Evolutionary conservation across 2,888 invertebrate species (phyloP), one percentile per base, ranked within the genome.

Genomic region (Lasius fuliginosus): DNA sequence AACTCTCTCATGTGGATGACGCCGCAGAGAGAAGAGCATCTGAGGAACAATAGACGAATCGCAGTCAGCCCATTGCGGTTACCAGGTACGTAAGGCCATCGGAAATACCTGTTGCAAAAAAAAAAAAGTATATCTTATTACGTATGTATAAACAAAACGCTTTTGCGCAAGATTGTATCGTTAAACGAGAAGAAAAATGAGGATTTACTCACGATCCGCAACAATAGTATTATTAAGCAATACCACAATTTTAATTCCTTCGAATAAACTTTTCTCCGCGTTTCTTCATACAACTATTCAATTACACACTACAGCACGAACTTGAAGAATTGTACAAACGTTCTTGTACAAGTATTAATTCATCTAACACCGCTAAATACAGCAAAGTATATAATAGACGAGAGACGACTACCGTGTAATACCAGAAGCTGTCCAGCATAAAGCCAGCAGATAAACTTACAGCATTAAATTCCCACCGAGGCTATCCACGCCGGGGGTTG

Each of bases 1-100:
- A 94, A 92, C 89, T 91, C 89, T 81, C 82, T 87, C 71, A 87
- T 83, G 76, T 83, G 84, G 86, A 91, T 83, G 67, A 85, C 90
- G 58, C 85, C 81, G 84, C 71, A 74, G 58, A 53, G 82, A 69
- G 73, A 36, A 62, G 68, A 81, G 77, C 67, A 84, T 85, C 84
- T 76, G 71, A 65, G 42, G 58, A 74, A 27, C 49, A 40, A 64
- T 68, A 60, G 75, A 64, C 64, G n/a, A 67, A 33, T 67, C 36
- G 30, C 46, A 85, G 73, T 88, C 79, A 82, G 87, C 85, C 73
- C 77, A 69, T 65, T 56, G 42, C n/a, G 79, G 71, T 62, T 33
- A 81, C 68, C 62, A 49, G 60, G 67, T 42, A 58, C 23, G 30
- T 42, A 49, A 67, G 30, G 11, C 18, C 33, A 49, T 33, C 56